Evolutionary conservation across 2,113 vertebrate species (phyloP).

Genomic region (Hippocampus guttulatus): DNA sequence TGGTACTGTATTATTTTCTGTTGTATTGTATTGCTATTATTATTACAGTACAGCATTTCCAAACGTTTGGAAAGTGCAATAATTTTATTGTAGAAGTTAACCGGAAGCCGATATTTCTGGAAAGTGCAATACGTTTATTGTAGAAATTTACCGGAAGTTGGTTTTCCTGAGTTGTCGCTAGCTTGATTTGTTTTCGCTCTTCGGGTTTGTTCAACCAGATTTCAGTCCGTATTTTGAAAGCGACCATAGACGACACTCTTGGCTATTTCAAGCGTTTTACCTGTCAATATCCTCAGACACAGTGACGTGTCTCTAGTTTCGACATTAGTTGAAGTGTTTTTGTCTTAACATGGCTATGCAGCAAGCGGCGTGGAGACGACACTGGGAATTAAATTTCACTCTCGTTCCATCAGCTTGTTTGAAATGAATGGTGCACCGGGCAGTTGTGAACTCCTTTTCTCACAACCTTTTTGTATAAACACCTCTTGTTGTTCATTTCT

Average conservation of each 20-base stretch:
- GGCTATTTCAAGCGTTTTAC: constrained; percentile 4
- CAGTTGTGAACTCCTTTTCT: constrained; percentile 1
- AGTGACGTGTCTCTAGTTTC: constrained; percentile 1
- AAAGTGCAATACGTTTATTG: constrained; percentile 14
- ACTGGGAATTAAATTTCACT: constrained; percentile 64
- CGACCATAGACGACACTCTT: neutral
- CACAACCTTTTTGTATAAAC: neutral
- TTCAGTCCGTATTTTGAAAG: constrained; percentile 2
- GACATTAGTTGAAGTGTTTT: neutral
- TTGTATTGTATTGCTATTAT: too few species aligned
- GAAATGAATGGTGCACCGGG: constrained; percentile 27
- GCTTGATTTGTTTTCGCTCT: neutral
- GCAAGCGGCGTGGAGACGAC: constrained; percentile 36
- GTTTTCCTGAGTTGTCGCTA: fast-evolving
- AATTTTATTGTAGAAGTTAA: constrained; percentile 17
- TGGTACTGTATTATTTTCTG: too few species aligned
- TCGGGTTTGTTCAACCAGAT: neutral
- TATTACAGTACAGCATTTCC: too few species aligned
- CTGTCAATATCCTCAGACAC: constrained; percentile 20
- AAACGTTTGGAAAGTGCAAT: too few species aligned
- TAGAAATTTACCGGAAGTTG: constrained; percentile 30
- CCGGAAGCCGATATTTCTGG: constrained; percentile 25
- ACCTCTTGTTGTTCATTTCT: neutral
- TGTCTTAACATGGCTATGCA: constrained; percentile 44
- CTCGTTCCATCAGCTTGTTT: constrained; percentile 42